Evolutionary conservation across 2,888 invertebrate species (phyloP), one percentile per base, ranked within the genome.

Genomic region (Tiphia femorata): DNA sequence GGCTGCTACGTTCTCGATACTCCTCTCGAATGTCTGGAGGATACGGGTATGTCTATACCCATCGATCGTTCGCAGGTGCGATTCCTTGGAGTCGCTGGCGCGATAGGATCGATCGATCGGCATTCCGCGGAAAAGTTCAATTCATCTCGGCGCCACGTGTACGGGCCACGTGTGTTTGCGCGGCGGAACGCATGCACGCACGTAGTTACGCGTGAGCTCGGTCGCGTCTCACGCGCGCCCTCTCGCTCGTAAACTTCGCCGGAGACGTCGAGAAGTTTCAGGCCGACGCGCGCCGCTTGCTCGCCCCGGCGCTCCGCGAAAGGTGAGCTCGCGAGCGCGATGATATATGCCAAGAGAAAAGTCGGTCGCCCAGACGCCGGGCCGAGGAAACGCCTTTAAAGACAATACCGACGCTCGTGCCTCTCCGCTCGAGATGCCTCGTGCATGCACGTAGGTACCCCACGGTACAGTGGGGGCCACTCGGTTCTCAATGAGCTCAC

Each of bases 101-200:
- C 65, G 68, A 67, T 67, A 65, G 65, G 56, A 62, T 62, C 62
- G 67, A 65, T 68, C 67, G 67, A 62, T 58, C 54, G 62, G 65
- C 58, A 58, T 58, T 58, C 56, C 64, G 58, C 49, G 64, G 62
- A 67, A 70, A 70, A 70, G 70, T 70, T 69, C 65, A 61, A 61
- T 60, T 58, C 64, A 43, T n/a, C 49, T 3, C 64, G 69, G 70
- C 70, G 67, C 70, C 67, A 59, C 46, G 35, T 21, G 17, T 25
- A 16, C 20, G 5, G 17, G 8, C 43, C 2, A 21, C n/a, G 21
- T 14, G 4, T 25, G 27, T 12, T 14, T 33, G 14, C 33, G 33
- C 27, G 29, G 19, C 6, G 17, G 21, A 8, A n/a, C 2, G 10
- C 16, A 48, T 40, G 52, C 46, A 62, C 63, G 63, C 62, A 55